Evolutionary conservation across 2,113 vertebrate species (phyloP).

Genomic region (Cyphomyrus discorhynchus): DNA sequence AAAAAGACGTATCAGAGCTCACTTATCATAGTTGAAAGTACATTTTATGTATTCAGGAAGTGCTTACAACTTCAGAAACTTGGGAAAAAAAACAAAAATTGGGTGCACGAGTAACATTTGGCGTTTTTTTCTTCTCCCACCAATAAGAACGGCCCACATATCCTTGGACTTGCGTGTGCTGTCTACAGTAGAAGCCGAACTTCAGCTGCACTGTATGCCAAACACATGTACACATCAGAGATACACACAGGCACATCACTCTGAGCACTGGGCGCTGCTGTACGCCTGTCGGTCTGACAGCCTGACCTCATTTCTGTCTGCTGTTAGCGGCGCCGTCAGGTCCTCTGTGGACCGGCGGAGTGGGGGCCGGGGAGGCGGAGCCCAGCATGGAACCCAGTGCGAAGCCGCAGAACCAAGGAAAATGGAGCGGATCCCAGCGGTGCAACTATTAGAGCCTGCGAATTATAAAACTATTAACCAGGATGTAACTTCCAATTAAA

Average conservation of each 20-base stretch:
- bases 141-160: not conserved
- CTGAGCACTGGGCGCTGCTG: slow-evolving; percentile 27
- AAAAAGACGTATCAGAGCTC: not conserved
- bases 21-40: not conserved
- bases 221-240: not conserved
- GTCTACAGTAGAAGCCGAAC: not conserved
- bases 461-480: slow-evolving; percentile 99
- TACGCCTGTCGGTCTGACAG: slow-evolving; percentile 40
- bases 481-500: slow-evolving; percentile 99
- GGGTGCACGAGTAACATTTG: not conserved
- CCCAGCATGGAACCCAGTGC: slow-evolving; percentile 3
- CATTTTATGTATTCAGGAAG: not conserved
- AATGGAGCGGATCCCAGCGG: slow-evolving; percentile 95
- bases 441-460: slow-evolving; percentile 90
- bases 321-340: slow-evolving; percentile 34
- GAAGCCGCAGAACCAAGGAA: slow-evolving; percentile 74
- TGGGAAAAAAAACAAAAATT: not conserved
- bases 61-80: not conserved
- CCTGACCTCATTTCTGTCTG: slow-evolving; percentile 47
- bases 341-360: slow-evolving; percentile 30
- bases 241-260: slow-evolving; percentile 27
- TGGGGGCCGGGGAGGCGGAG: slow-evolving; percentile 41
- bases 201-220: not conserved
- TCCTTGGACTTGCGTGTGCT: not conserved
- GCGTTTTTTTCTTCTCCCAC: not conserved